Evolutionary conservation across 2,113 vertebrate genomes (phyloP), one percentile per base, ranked within the genome.

Genomic region (Eurystomus gularis): DNA sequence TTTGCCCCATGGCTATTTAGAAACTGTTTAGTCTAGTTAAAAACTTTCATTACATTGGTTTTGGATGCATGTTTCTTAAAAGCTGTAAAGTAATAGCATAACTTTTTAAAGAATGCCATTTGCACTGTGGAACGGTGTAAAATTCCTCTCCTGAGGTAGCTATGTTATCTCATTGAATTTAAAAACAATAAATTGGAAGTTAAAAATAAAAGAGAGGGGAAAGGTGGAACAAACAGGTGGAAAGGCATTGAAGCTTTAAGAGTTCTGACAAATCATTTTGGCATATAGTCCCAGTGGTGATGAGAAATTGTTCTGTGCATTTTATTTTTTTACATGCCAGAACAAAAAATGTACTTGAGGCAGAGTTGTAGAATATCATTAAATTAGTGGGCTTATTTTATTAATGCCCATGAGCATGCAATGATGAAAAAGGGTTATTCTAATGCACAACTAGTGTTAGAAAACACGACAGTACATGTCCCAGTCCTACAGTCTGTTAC

Each of bases 201-300:
- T 57, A 65, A 91, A 94, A 76, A 69, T 26, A 76, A 86, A 94
- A 69, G 42, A 68, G 72, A 81, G 25, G n/a, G 3, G 16, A 1
- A 60, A 81, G 37, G 24, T 60, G 17, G 52, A 70, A 82, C n/a
- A 66, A 93, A 73, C 2, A 78, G 35, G 55, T 61, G n/a, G 61
- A 66, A 79, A 95, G 29, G 37, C 80, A 61, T 7, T 82, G 90
- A 79, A 84, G 49, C 73, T 85, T 66, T 24, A 85, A 42, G 72
- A 91, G 61, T 57, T 84, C 83, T 94, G 92, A 92, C 77, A 87
- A 86, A 79, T 66, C 58, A 51, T 69, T 73, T 25, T 89, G 73
- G 70, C 86, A 58, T 12, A 14, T 3, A 68, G 61, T 92, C 86
- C 91, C 92, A 83, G 64, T 3, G 23, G 79, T 54, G 51, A 79